Evolutionary conservation across 2,888 invertebrate genomes (phyloP), one percentile per base, ranked within the genome.

Genomic region (Hypselothyrea guttata): DNA sequence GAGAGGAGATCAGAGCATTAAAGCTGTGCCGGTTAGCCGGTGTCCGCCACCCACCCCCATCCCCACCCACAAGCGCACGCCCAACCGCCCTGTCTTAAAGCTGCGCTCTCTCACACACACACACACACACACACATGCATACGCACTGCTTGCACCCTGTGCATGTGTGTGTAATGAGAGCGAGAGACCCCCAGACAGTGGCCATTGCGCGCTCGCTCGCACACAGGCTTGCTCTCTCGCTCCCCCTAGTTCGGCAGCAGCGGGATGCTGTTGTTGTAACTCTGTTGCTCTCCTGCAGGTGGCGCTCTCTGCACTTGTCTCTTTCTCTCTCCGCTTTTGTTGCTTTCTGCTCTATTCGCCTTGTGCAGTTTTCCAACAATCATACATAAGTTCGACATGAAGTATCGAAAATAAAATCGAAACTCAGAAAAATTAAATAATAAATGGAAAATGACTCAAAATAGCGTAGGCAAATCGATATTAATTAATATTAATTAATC

Each of bases 221-320:
- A 16, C 11, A n/a, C 58, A 15, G 22, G 15, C 22, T 35, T 41
- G 40, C 51, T 34, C 60, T 48, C 51, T 53, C 34, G 55, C 41
- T 22, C 37, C 33, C 22, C 18, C 33, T 52, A 7, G 34, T 12
- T 40, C 18, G 13, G 31, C 31, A 48, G 34, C 55, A 28, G 30
- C 47, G 27, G 68, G 73, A 71, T 81, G 73, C 68, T 71, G 75
- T 46, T 63, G n/a, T n/a, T n/a, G n/a, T 42, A 30, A 22, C 16
- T 27, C 54, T 40, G 46, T 18, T 40, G 46, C 69, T 72, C 61
- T 60, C 68, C 76, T 83, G 75, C 84, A 83, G 76, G 75, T 83
- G 63, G 75, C 53, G 67, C 52, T 47, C 60, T 45, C 42, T 72
- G 60, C 74, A 72, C 81, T 76, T 69, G 62, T 75, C 60, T 64